Percentiles rank a stretch among this genome's conserved stretches.
Conservation (phyloP, 1,140 invertebrate species). For the Gonatopus flavifemur region DNA sequence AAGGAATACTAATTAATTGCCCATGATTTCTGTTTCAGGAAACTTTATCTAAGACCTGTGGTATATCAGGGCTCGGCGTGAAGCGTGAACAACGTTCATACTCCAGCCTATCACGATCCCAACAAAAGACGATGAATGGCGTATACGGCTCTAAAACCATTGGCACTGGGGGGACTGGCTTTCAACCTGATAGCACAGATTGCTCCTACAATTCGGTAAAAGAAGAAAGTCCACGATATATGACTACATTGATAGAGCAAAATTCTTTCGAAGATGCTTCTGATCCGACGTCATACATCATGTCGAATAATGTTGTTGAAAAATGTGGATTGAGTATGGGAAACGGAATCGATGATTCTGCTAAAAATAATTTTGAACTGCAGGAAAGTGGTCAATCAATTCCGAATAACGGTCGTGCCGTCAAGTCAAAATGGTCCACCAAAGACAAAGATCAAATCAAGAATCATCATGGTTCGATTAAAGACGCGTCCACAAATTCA, state of each 20-base stretch:
- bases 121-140: constrained; percentile 36
- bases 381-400: background rate
- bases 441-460: background rate
- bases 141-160: constrained; percentile 36
- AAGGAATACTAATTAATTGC: too few relatives aligned
- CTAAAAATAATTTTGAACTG: background rate
- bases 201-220: constrained; percentile 42
- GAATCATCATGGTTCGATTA: background rate
- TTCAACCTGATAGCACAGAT: constrained; percentile 40
- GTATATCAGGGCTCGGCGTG: constrained; percentile 24
- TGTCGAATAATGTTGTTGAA: constrained; percentile 2
- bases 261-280: background rate
- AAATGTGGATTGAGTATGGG: background rate
- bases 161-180: constrained; percentile 24
- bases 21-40: constrained; percentile 42
- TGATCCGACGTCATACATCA: background rate
- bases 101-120: constrained; percentile 48
- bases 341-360: background rate
- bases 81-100: constrained; percentile 47
- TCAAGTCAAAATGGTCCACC: background rate
- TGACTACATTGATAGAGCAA: constrained; percentile 8
- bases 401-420: background rate
- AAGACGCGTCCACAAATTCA: background rate
- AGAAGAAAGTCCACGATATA: constrained; percentile 30
- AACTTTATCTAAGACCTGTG: constrained; percentile 45